Conservation (phyloP, 2,113 vertebrate genomes). For the Charadrius vociferus region DNA sequence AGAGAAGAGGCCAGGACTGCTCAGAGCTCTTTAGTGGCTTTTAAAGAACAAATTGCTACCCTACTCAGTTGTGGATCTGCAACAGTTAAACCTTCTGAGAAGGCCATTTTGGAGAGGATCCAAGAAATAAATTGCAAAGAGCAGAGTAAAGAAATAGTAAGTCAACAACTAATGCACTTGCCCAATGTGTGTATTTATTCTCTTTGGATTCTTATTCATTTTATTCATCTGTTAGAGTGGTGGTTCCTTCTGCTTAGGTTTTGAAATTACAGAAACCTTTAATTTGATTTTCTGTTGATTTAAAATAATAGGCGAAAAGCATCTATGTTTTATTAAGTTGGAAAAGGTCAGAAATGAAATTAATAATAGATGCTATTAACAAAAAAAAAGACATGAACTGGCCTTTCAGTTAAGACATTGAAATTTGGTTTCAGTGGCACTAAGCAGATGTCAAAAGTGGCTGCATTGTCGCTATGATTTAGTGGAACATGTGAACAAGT, state of each 20-base stretch:
- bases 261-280: not conserved
- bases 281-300: not conserved
- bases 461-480: not conserved
- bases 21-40: conserved; percentile 59
- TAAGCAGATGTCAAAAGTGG: not conserved
- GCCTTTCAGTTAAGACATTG: not conserved
- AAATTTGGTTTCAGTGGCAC: not conserved
- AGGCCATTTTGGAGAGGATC: conserved; percentile 75
- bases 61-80: conserved; percentile 59
- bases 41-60: conserved; percentile 75
- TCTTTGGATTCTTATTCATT: not conserved
- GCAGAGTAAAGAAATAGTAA: conserved; percentile 69
- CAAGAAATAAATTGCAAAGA: conserved; percentile 70
- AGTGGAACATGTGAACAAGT: not conserved
- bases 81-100: conserved; percentile 54
- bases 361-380: not conserved
- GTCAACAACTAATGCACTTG: not conserved
- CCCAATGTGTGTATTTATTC: not conserved
- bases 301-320: not conserved
- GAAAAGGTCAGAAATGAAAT: not conserved
- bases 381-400: not conserved
- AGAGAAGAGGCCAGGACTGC: conserved; percentile 64
- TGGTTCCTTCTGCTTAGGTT: not conserved
- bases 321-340: not conserved
- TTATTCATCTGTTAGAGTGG: not conserved